Evolutionary conservation across 1,140 invertebrate species (phyloP).

Genomic region (Mercenaria mercenaria): DNA sequence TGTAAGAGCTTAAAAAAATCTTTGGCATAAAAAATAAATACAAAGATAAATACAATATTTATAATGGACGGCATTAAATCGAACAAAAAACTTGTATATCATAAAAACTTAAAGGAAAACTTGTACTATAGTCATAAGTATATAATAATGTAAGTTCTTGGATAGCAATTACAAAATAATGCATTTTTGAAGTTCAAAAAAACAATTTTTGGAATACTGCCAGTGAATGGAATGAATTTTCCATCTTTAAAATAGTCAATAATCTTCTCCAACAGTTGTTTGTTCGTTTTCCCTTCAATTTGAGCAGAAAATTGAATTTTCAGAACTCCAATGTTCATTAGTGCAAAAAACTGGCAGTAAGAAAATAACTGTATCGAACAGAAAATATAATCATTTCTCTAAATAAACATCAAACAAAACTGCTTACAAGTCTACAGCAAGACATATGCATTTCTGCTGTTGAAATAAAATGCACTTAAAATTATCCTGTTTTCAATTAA

Average conservation of each 20-base stretch:
- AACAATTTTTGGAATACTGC: background rate
- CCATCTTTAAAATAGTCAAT: conserved; percentile 1
- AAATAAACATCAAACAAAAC: background rate
- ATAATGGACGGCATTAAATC: too few relatives aligned
- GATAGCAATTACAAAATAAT: background rate
- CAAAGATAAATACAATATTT: too few relatives aligned
- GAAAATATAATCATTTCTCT: background rate
- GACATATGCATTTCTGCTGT: too few relatives aligned
- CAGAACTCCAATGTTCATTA: background rate
- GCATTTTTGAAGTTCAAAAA: background rate
- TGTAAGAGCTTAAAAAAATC: too few relatives aligned
- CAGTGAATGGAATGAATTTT: conserved; percentile 4
- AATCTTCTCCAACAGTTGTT: background rate
- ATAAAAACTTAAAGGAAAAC: too few relatives aligned
- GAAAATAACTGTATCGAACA: background rate
- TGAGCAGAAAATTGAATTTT: conserved; percentile 27
- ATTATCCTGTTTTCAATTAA: too few relatives aligned
- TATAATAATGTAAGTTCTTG: background rate
- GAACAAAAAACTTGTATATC: too few relatives aligned
- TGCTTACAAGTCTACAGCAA: too few relatives aligned
- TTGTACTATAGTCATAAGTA: too few relatives aligned
- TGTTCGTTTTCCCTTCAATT: background rate
- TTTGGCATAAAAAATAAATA: too few relatives aligned
- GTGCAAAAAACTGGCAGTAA: background rate
- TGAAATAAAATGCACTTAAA: too few relatives aligned